phyloP scores from a whole-genome alignment of 2,113 vertebrate genomes.

The Theristicus caerulescens region DNA sequence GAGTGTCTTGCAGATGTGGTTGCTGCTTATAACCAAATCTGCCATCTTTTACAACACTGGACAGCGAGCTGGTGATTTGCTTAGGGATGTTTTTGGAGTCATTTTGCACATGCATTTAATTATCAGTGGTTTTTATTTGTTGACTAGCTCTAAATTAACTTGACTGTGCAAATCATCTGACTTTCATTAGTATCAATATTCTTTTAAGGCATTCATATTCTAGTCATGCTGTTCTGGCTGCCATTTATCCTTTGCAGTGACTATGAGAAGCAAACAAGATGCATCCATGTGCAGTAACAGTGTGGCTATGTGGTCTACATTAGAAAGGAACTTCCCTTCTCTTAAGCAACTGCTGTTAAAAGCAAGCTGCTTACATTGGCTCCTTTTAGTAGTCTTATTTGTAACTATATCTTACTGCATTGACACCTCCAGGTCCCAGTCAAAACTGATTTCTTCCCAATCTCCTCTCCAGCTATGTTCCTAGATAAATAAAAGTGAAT shows the following conservation, averaged over 20 bases:
- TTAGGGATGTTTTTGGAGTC: background rate
- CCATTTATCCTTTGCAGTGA: background rate
- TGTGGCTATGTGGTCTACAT: background rate
- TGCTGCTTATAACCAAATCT: background rate
- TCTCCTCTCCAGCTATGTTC: background rate
- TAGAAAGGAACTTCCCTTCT: background rate
- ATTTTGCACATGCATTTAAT: background rate
- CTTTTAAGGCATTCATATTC: background rate
- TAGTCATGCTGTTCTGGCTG: background rate
- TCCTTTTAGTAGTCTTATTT: background rate
- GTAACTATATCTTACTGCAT: background rate
- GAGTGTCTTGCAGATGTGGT: background rate
- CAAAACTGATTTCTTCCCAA: background rate
- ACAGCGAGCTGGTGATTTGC: background rate
- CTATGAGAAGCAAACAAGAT: background rate
- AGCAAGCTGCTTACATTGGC: background rate
- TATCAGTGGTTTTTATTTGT: background rate
- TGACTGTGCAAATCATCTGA: background rate
- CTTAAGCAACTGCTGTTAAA: background rate
- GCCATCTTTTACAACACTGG: background rate
- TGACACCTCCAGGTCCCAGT: background rate
- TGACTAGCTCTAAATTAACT: background rate
- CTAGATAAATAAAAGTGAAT: background rate
- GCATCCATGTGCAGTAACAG: background rate
- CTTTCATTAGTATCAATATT: background rate